Conservation (phyloP, 2,888 invertebrate species). For the Fragum whitleyi region DNA sequence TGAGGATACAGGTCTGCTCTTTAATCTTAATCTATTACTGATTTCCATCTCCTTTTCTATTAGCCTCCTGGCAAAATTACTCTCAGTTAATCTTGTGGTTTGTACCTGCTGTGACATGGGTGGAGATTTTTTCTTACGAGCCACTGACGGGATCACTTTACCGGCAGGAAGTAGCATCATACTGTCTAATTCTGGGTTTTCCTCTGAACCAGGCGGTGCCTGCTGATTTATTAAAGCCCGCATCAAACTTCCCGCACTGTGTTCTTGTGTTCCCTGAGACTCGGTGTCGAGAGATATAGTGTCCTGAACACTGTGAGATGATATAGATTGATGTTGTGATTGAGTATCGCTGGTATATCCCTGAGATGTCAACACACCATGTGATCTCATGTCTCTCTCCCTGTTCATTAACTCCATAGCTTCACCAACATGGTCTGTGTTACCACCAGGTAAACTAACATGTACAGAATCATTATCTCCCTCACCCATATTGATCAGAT, state of each 20-base stretch:
- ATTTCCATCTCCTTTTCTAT: constrained; percentile 11
- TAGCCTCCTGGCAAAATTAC: neutral
- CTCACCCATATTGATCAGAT: neutral
- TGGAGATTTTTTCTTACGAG: neutral
- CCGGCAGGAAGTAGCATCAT: constrained; percentile 50
- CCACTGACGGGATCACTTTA: neutral
- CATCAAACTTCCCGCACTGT: constrained; percentile 48
- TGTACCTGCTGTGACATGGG: neutral
- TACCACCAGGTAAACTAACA: neutral
- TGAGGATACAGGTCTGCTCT: too few relatives aligned
- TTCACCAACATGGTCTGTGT: neutral
- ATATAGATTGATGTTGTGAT: neutral
- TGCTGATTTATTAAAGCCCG: constrained; percentile 50
- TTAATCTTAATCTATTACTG: neutral
- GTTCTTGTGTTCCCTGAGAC: neutral
- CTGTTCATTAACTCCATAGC: neutral
- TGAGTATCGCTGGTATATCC: neutral
- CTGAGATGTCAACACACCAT: neutral
- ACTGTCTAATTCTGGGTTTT: constrained; percentile 37
- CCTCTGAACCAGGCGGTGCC: constrained; percentile 34
- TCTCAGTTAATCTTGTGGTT: neutral
- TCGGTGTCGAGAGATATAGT: neutral
- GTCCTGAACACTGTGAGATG: neutral
- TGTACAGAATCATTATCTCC: neutral
- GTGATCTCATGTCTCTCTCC: neutral